phyloP scores from a whole-genome alignment of 2,797 vertebrate species.

The Thaleichthys pacificus region DNA sequence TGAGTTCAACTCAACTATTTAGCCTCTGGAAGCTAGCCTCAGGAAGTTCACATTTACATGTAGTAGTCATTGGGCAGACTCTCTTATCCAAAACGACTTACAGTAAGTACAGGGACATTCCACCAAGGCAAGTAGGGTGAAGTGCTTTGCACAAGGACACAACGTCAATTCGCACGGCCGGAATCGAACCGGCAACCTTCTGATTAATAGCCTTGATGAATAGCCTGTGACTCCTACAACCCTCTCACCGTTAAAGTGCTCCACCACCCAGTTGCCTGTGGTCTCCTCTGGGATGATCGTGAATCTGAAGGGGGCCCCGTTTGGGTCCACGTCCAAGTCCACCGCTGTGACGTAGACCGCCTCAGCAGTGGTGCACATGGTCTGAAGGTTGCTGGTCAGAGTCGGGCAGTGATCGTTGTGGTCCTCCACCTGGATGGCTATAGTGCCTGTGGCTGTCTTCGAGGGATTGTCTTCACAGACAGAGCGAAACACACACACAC shows the following conservation, averaged over 20 bases:
- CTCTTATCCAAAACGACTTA: too few species aligned
- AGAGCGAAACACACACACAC: neutral
- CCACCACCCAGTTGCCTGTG: conserved; percentile 76
- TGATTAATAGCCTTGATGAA: too few species aligned
- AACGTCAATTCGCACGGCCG: too few species aligned
- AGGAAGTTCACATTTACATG: too few species aligned
- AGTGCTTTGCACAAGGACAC: too few species aligned
- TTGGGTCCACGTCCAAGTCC: conserved; percentile 78
- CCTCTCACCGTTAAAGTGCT: conserved; percentile 79
- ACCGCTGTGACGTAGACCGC: conserved; percentile 75
- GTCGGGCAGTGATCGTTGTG: conserved; percentile 87
- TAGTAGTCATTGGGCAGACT: too few species aligned
- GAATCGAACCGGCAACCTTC: too few species aligned
- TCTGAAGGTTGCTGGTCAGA: conserved; percentile 62
- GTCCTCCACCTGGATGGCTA: conserved; percentile 74
- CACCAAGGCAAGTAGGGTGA: too few species aligned
- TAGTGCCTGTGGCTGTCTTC: conserved; percentile 85
- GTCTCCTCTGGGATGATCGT: conserved; percentile 70
- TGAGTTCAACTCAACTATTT: neutral
- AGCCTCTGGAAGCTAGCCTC: too few species aligned
- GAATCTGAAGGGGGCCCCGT: conserved; percentile 84
- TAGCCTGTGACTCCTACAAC: neutral
- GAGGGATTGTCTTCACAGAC: conserved; percentile 65
- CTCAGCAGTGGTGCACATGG: conserved; percentile 67
- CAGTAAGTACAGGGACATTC: too few species aligned